Base-by-base conservation (phyloP, 2,113 vertebrate genomes). In the Ammodytes dubius region DNA sequence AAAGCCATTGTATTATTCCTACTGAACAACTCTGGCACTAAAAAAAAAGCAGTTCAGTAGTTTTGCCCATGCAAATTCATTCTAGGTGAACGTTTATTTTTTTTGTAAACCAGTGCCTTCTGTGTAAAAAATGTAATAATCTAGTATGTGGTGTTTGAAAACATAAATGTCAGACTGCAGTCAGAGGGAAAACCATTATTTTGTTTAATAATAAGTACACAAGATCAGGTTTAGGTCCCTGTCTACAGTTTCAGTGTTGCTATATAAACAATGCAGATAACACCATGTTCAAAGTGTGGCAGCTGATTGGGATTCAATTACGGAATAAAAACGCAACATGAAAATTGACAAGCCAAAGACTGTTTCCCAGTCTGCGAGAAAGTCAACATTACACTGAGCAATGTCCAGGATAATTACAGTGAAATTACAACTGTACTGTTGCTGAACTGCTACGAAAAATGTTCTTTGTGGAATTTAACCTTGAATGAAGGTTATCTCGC, bases 201-300 rank as follows among this genome's bases (percentile, higher is more conserved):
- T 65, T 2, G 3, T 46, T 46, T 12, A 6, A 66, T 61, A 60
- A 40, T 50, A 0, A 58, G 27, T 8, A 6, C 37, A 27, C 17
- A 39, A n/a, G n/a, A 27, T 70, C 12, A 65, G 47, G 42, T 53
- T 58, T 54, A n/a, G 6, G 39, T 59, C 17, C n/a, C 5, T 7
- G 7, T 58, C 40, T 82, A 3, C 57, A 42, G 40, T 84, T 70
- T 65, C 73, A 82, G 13, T 19, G 47, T 71, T 78, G 47, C 70
- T 40, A 35, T 49, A 9, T 73, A 56, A 78, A 59, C 70, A 81
- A 11, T 35, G 17, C 19, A 68, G 6, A 50, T 52, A 7, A 70
- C 43, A 13, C 7, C 43, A 27, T 8, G 47, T 52, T 59, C 27
- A 40, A n/a, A 1, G 45, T 13, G 8, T 76, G 47, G 39, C 46